Evolutionary conservation across 2,797 vertebrate species (phyloP).

Genomic region (Danio choprae): DNA sequence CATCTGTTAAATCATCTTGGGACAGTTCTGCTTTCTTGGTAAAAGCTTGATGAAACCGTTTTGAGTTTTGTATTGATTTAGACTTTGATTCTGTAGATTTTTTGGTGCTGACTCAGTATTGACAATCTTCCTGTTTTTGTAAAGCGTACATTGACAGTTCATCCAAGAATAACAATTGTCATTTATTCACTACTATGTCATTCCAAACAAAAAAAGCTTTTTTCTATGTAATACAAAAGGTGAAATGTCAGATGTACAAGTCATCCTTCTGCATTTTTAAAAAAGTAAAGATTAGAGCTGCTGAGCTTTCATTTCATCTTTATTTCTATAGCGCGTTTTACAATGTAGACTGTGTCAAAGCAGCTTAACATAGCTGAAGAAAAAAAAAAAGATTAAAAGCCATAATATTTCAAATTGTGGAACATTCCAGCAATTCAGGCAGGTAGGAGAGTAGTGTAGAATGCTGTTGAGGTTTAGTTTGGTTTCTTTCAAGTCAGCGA

Average conservation of each 20-base stretch:
- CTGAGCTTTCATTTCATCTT: not conserved
- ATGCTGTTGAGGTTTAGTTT: too few relatives aligned
- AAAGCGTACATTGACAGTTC: not conserved
- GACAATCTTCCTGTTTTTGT: not conserved
- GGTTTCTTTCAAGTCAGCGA: too few relatives aligned
- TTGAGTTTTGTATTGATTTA: slow-evolving; percentile 4
- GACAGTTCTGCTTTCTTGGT: not conserved
- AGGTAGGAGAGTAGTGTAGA: too few relatives aligned
- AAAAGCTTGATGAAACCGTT: not conserved
- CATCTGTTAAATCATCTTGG: not conserved
- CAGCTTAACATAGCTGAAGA: not conserved
- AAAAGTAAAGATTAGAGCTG: not conserved
- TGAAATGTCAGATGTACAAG: not conserved
- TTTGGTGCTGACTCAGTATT: not conserved
- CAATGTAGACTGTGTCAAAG: too few relatives aligned
- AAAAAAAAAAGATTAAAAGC: not conserved
- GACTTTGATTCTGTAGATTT: not conserved
- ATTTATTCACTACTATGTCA: not conserved
- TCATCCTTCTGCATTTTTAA: not conserved
- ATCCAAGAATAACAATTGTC: not conserved
- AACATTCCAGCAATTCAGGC: too few relatives aligned
- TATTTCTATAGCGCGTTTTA: too few relatives aligned
- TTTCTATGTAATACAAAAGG: not conserved
- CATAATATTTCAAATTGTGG: too few relatives aligned
- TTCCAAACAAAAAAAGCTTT: not conserved